Evolutionary conservation across 2,888 invertebrate species (phyloP).

Genomic region (Entomobrya multifasciata): DNA sequence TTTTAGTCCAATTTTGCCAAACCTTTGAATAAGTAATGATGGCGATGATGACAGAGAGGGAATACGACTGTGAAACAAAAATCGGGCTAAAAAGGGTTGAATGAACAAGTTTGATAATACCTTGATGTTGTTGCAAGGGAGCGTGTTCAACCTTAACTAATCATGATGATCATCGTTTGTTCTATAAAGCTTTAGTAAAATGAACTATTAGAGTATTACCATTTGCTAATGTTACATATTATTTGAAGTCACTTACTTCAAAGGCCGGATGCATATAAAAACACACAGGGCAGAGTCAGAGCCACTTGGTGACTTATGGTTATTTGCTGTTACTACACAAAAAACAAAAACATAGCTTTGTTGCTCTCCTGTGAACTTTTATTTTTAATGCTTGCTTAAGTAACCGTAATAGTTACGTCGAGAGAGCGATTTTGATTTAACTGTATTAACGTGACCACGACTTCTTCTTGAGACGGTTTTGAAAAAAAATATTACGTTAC

Average conservation of each 20-base stretch:
- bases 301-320: too few relatives aligned
- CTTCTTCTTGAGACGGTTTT: slow-evolving; percentile 39
- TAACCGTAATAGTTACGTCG: slow-evolving; percentile 3
- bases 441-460: slow-evolving; percentile 41
- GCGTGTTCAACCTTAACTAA: slow-evolving; percentile 48
- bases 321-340: not conserved
- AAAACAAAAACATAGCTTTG: too few relatives aligned
- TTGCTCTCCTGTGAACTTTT: slow-evolving; percentile 44
- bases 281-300: not conserved
- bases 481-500: not conserved
- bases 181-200: not conserved
- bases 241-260: too few relatives aligned
- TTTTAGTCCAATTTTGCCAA: slow-evolving; percentile 21
- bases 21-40: too few relatives aligned
- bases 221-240: not conserved
- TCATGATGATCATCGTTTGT: not conserved
- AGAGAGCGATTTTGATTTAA: not conserved
- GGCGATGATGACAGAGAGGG: too few relatives aligned
- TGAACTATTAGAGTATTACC: not conserved
- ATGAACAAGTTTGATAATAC: too few relatives aligned
- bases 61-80: too few relatives aligned
- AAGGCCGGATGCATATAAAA: slow-evolving; percentile 33
- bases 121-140: slow-evolving; percentile 46
- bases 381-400: slow-evolving; percentile 37
- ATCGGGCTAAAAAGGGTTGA: too few relatives aligned